Percentiles rank a stretch among this genome's conserved stretches.
Conservation (phyloP, 2,888 invertebrate species). For the Cephus spinipes region DNA sequence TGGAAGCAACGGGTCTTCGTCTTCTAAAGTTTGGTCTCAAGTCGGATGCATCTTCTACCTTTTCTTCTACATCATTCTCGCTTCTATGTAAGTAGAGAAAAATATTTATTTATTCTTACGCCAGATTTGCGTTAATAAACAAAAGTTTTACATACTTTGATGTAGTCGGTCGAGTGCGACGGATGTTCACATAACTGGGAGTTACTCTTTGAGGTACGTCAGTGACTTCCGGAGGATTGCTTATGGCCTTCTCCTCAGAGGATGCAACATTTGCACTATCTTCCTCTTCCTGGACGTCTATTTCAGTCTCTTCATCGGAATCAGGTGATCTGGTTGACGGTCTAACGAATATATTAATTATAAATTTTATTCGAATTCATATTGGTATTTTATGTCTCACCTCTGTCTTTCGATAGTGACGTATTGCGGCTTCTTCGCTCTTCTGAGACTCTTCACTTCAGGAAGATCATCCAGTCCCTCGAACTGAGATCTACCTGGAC, state of each 20-base stretch:
- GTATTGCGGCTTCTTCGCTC: slow-evolving; percentile 74
- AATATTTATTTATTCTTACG: slow-evolving; percentile 1
- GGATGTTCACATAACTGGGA: slow-evolving; percentile 59
- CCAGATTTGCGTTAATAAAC: background rate
- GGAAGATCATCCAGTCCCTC: slow-evolving; percentile 63
- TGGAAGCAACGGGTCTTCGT: slow-evolving; percentile 33
- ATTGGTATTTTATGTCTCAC: slow-evolving; percentile 53
- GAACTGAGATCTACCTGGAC: slow-evolving; percentile 71
- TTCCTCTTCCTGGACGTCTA: slow-evolving; percentile 55
- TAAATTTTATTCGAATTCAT: background rate
- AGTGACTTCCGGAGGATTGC: slow-evolving; percentile 47
- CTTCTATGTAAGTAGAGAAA: slow-evolving; percentile 26
- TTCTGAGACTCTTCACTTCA: slow-evolving; percentile 62
- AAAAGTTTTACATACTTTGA: background rate
- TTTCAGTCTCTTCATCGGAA: slow-evolving; percentile 47
- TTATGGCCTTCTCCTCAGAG: slow-evolving; percentile 53
- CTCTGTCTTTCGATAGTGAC: slow-evolving; percentile 78
- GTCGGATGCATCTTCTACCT: slow-evolving; percentile 34
- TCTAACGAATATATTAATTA: slow-evolving; percentile 27
- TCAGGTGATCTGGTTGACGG: slow-evolving; percentile 34
- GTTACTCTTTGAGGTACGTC: slow-evolving; percentile 45
- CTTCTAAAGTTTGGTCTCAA: slow-evolving; percentile 33
- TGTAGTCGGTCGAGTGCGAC: slow-evolving; percentile 54
- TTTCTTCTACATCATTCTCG: slow-evolving; percentile 49
- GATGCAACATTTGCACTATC: slow-evolving; percentile 66